Base-by-base conservation (phyloP, 1,140 invertebrate species). In the Drosophila navojoa region DNA sequence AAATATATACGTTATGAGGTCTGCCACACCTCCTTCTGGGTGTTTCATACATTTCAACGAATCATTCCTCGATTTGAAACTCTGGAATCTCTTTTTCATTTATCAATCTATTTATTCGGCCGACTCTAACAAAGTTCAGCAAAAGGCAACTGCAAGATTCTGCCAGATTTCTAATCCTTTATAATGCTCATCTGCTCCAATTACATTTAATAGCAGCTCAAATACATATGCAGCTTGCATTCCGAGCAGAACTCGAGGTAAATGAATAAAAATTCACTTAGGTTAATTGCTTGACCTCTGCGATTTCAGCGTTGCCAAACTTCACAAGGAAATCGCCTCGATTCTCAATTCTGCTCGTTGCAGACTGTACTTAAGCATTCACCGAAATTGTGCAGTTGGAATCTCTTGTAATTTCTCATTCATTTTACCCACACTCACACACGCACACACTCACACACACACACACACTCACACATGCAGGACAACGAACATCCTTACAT, bases 261-360 rank as follows among this genome's bases (percentile, higher is more conserved):
- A 49, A 27, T 22, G 69, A 61, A 40, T 73, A 27, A 42, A 53
- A 64, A 66, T 45, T 54, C 67, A 64, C 67, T 71, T 45, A 75
- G 59, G 35, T 89, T 79, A 84, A 86, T 89, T 86, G 74, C 52
- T 63, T 66, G 49, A 67, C 60, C 67, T 62, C 64, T 75, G 49
- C 32, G 32, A 32, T 32, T 32, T 27, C 71, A 66, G 38, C 76
- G 84, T 84, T 86, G 84, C 76, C 82, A 68, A 82, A 86, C 22
- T 86, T 86, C 76, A 62, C 52, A 27, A n/a, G 44, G 44, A 35
- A 42, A 62, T 70, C 29, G 16, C 57, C 32, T 44, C 38, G 49
- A 60, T 68, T 38, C 6, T 57, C 19, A 22, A 22, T 22, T 22
- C 19, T 1, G 1, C 19, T 22, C 49, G 29, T 42, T 25, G 42